Conservation (phyloP, 2,797 vertebrate species). For the Lepidocolaptes lacrymiger region DNA sequence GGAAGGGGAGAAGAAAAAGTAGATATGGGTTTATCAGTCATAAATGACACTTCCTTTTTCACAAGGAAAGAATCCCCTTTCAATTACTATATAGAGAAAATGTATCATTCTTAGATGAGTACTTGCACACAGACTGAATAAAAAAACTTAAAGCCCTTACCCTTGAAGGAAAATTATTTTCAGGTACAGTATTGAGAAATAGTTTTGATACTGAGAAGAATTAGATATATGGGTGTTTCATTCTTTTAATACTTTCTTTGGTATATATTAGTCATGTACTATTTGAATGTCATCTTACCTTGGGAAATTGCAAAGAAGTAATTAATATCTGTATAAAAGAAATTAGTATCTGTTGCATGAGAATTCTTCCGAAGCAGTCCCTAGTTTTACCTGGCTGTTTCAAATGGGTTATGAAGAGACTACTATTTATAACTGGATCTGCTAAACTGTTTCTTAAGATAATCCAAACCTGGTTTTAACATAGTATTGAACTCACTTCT, state of each 20-base stretch:
- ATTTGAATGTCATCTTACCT: not conserved
- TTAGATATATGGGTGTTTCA: not conserved
- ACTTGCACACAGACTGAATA: not conserved
- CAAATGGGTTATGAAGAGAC: not conserved
- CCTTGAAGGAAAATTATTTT: not conserved
- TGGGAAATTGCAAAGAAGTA: conserved; percentile 15
- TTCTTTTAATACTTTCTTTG: not conserved
- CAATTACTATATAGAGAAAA: not conserved
- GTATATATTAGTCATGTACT: conserved; percentile 11
- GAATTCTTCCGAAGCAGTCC: not conserved
- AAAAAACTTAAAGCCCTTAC: not conserved
- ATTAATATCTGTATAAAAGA: conserved; percentile 49
- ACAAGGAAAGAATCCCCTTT: not conserved
- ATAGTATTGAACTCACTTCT: not conserved
- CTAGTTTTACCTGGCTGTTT: not conserved
- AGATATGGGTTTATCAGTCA: not conserved
- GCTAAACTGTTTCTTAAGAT: not conserved
- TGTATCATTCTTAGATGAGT: not conserved
- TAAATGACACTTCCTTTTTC: not conserved
- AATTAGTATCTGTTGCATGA: conserved; percentile 11
- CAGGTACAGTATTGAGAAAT: not conserved
- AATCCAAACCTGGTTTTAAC: not conserved
- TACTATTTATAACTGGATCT: not conserved
- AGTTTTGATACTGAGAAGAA: not conserved
- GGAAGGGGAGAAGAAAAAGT: not conserved